phyloP scores from a whole-genome alignment of 2,113 vertebrate genomes.

The Anthoscopus minutus region DNA sequence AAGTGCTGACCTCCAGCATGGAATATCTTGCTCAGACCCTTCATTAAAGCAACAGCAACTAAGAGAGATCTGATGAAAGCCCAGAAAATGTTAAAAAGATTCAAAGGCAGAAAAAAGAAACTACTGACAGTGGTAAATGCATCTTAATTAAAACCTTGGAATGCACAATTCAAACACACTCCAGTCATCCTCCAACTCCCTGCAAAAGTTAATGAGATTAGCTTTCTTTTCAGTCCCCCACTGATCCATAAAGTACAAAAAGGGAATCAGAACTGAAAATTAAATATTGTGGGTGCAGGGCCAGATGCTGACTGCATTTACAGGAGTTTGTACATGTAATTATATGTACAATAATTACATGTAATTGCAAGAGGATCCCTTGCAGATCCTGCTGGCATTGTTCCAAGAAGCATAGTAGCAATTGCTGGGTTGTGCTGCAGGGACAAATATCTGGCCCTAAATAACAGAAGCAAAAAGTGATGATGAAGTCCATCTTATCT shows the following conservation, averaged over 20 bases:
- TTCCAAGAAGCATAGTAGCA: not conserved
- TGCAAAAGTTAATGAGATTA: not conserved
- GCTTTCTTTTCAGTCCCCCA: not conserved
- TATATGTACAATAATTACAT: too few species aligned
- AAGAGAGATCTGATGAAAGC: not conserved
- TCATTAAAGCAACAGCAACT: not conserved
- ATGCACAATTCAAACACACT: not conserved
- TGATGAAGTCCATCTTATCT: not conserved
- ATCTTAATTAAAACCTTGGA: slow-evolving; percentile 19
- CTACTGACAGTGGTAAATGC: not conserved
- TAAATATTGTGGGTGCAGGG: not conserved
- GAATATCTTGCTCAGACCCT: not conserved
- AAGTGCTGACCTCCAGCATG: not conserved
- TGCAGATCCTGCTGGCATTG: not conserved
- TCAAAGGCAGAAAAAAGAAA: not conserved
- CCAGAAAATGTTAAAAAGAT: not conserved
- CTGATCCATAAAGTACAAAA: not conserved
- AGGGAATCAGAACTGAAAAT: not conserved
- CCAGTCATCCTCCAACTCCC: not conserved
- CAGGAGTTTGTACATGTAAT: too few species aligned
- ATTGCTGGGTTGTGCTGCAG: not conserved
- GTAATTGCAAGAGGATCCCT: not conserved
- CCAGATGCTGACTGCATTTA: not conserved
- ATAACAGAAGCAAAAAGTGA: not conserved
- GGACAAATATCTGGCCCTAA: not conserved